Evolutionary conservation across 2,113 vertebrate species (phyloP).

Genomic region (Charina bottae): DNA sequence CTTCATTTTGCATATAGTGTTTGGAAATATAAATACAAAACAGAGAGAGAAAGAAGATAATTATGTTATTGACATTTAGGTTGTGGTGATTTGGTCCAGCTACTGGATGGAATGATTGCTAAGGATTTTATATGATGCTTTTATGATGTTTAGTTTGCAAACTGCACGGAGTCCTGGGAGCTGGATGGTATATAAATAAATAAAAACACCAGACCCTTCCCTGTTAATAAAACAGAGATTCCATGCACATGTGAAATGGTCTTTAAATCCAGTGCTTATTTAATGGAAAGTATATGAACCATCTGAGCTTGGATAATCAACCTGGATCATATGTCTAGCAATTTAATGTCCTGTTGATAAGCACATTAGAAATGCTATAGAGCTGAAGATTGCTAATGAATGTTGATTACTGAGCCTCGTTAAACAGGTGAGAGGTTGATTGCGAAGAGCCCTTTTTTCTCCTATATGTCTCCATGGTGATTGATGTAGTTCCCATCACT

Average conservation of each 20-base stretch:
- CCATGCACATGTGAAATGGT: too few relatives aligned
- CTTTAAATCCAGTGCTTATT: neutral
- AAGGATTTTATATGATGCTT: neutral
- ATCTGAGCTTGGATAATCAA: neutral
- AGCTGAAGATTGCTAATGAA: slow-evolving; percentile 20
- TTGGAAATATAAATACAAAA: neutral
- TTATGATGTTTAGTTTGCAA: neutral
- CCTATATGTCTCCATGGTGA: slow-evolving; percentile 1
- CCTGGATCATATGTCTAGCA: neutral
- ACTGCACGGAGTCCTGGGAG: neutral
- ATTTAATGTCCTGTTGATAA: slow-evolving; percentile 22
- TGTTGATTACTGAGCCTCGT: slow-evolving; percentile 1
- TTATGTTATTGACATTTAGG: neutral
- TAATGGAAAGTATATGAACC: neutral
- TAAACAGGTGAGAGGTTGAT: slow-evolving; percentile 14
- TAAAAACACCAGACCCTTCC: neutral
- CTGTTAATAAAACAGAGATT: too few relatives aligned
- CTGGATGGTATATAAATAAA: neutral
- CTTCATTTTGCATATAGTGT: neutral
- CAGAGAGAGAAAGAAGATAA: neutral
- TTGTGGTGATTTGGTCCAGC: neutral
- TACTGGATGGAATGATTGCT: neutral
- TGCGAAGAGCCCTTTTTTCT: slow-evolving; percentile 7
- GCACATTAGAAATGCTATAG: slow-evolving; percentile 15
- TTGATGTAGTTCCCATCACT: neutral